Evolutionary conservation across 2,113 vertebrate species (phyloP).

Genomic region (Hippopotamus amphibius): DNA sequence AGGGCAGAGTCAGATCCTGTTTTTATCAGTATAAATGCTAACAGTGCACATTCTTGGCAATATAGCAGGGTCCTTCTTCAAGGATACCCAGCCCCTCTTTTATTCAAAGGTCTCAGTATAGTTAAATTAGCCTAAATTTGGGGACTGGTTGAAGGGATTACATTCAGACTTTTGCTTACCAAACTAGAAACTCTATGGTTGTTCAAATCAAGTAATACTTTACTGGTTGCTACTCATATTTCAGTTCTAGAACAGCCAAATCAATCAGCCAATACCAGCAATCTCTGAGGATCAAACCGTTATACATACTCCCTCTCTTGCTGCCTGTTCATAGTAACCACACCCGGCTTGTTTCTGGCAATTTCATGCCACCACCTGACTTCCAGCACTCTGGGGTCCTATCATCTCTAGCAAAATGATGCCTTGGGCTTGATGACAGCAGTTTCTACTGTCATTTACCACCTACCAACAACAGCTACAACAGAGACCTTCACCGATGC

Average conservation of each 20-base stretch:
- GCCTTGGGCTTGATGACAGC: background rate
- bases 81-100: background rate
- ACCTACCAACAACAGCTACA: background rate
- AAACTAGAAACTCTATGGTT: background rate
- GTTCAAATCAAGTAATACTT: constrained; percentile 7
- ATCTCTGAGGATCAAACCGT: background rate
- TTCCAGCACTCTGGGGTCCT: background rate
- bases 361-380: background rate
- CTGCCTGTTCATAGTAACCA: background rate
- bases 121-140: background rate
- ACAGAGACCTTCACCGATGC: background rate
- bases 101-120: background rate
- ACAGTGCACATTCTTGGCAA: background rate
- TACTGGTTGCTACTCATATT: background rate
- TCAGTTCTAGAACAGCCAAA: background rate
- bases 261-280: background rate
- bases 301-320: background rate
- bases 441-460: background rate
- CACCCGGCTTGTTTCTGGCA: background rate
- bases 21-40: background rate
- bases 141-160: background rate
- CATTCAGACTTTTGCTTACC: background rate
- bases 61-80: background rate
- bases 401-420: background rate
- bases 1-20: background rate